Evolutionary conservation across 1,140 invertebrate genomes (phyloP).

Genomic region (Amphibalanus amphitrite): DNA sequence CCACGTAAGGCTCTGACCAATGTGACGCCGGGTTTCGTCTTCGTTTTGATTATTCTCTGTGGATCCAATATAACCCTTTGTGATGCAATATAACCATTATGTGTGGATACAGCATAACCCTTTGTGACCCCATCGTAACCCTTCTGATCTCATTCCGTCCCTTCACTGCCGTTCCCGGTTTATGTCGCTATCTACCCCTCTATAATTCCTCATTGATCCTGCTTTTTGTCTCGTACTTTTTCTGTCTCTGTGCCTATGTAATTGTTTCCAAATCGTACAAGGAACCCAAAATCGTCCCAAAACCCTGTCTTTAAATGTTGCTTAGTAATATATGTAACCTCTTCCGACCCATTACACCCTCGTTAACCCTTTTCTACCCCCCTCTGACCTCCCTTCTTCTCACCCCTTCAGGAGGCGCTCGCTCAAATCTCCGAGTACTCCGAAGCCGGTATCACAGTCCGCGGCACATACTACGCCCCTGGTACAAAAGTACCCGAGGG

Average conservation of each 20-base stretch:
- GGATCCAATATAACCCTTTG: not conserved
- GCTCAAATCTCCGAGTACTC: slow-evolving; percentile 98
- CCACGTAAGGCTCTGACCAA: no score
- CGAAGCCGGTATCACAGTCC: slow-evolving; percentile 93
- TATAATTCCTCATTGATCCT: not conserved
- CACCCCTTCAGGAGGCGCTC: slow-evolving; percentile 58
- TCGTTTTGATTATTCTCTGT: no score
- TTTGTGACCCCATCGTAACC: not conserved
- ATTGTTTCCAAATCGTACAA: not conserved
- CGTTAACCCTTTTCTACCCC: no score
- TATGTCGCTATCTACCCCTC: not conserved
- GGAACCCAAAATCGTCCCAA: no score
- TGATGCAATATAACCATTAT: not conserved
- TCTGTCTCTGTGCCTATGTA: not conserved
- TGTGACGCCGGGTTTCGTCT: no score
- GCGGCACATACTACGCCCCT: slow-evolving; percentile 86
- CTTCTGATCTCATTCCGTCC: no score
- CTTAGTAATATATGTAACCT: no score
- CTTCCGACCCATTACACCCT: no score
- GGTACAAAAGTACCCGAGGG: slow-evolving; percentile 75
- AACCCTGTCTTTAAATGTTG: slow-evolving; percentile 6
- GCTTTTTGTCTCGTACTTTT: not conserved
- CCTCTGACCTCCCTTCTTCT: slow-evolving; percentile 13
- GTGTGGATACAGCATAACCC: not conserved
- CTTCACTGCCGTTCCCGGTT: no score